A percentile compares a stretch with the other conserved stretches of the same genome.
These are phyloP conservation scores for Dolomedes plantarius DNA, from an alignment of 2,888 invertebrate genomes.

Conservation along the genomic window DNA sequence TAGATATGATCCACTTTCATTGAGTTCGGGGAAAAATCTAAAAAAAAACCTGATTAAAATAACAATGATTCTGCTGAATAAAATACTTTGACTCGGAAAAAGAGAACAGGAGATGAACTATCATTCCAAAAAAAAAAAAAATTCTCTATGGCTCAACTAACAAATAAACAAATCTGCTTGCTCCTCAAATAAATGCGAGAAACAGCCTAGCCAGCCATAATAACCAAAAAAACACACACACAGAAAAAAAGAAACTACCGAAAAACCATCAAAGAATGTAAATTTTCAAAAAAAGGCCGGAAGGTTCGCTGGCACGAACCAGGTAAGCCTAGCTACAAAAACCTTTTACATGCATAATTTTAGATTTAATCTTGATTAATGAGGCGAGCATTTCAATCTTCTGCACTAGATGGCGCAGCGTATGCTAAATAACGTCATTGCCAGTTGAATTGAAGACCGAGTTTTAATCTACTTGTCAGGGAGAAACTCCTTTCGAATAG, in stretches of 20 bases:
- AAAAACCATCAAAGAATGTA: slow-evolving; percentile 25
- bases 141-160: background rate
- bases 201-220: background rate
- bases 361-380: slow-evolving; percentile 46
- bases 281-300: slow-evolving; percentile 34
- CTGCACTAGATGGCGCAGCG: slow-evolving; percentile 35
- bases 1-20: too few species aligned
- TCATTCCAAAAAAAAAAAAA: background rate
- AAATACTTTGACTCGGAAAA: background rate
- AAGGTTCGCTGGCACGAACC: slow-evolving; percentile 7
- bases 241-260: slow-evolving; percentile 16
- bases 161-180: background rate
- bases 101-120: background rate
- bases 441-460: slow-evolving; percentile 18
- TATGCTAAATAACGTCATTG: slow-evolving; percentile 25
- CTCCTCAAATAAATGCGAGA: background rate
- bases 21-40: background rate
- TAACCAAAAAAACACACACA: background rate
- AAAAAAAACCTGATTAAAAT: background rate
- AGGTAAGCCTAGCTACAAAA: background rate
- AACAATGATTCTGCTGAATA: background rate
- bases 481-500: slow-evolving; percentile 19
- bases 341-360: slow-evolving; percentile 21
- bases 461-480: slow-evolving; percentile 32
- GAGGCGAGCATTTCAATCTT: slow-evolving; percentile 12